Conservation (phyloP, 2,113 vertebrate genomes). For the Carlito syrichta region DNA sequence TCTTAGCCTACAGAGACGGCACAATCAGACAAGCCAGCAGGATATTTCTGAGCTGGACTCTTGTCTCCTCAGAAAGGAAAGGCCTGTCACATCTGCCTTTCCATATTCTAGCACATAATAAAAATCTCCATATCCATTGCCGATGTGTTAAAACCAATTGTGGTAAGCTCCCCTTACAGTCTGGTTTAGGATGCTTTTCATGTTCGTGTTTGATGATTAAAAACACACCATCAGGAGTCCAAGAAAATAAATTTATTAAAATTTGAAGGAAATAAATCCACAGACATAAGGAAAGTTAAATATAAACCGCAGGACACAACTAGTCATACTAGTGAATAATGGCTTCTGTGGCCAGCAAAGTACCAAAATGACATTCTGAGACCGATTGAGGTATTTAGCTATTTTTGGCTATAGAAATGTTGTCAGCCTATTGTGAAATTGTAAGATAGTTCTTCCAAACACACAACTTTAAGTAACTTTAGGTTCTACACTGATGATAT, state of each 20-base stretch:
- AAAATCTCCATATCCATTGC: background rate
- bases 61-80: background rate
- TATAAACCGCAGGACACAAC: conserved; percentile 84
- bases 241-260: conserved; percentile 91
- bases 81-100: background rate
- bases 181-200: background rate
- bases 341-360: conserved; percentile 86
- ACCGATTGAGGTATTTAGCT: conserved; percentile 90
- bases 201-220: conserved; percentile 42
- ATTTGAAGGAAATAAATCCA: conserved; percentile 85
- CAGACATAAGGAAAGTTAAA: conserved; percentile 86
- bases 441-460: conserved; percentile 81
- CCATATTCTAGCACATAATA: background rate
- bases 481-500: conserved; percentile 78
- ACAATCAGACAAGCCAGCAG: background rate
- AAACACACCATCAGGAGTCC: conserved; percentile 69
- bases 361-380: conserved; percentile 90
- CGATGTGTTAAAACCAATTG: background rate
- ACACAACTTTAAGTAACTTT: conserved; percentile 83
- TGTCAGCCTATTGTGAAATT: conserved; percentile 78
- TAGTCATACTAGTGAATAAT: conserved; percentile 82
- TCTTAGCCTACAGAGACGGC: background rate
- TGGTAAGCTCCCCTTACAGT: background rate
- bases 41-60: background rate
- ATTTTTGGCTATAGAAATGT: conserved; percentile 86